phyloP scores from a whole-genome alignment of 2,797 vertebrate genomes.

The Tachyglossus aculeatus region DNA sequence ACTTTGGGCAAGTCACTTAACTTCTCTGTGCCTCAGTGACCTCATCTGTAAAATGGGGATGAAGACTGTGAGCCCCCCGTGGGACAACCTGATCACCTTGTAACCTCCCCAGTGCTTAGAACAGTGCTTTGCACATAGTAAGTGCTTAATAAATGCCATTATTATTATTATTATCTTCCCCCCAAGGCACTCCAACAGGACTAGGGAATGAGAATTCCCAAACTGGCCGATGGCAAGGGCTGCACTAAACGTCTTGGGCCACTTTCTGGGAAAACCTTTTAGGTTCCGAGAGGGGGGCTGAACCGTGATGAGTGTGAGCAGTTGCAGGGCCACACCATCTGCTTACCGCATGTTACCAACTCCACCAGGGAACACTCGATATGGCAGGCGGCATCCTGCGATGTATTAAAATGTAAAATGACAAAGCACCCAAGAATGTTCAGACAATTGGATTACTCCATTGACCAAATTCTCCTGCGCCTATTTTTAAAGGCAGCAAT shows the following conservation, averaged over 20 bases:
- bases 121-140: no score
- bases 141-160: no score
- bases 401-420: constrained; percentile 77
- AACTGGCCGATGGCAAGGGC: not conserved
- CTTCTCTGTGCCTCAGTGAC: no score
- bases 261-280: constrained; percentile 16
- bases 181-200: no score
- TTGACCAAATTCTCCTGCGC: constrained; percentile 68
- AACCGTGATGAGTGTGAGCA: constrained; percentile 49
- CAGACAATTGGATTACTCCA: constrained; percentile 74
- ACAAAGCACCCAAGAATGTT: constrained; percentile 73
- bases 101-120: no score
- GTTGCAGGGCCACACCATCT: constrained; percentile 60
- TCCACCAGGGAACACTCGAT: constrained; percentile 54
- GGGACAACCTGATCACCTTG: no score
- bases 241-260: constrained; percentile 35
- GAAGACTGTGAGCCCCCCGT: no score
- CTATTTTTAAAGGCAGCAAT: constrained; percentile 71
- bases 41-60: no score
- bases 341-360: constrained; percentile 64
- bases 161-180: no score
- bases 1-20: no score
- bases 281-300: constrained; percentile 46
- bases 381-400: constrained; percentile 56
- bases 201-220: no score